A percentile compares a stretch with the other conserved stretches of the same genome.
phyloP scores from a whole-genome alignment of 2,113 vertebrate species.

The Galeopterus variegatus region DNA sequence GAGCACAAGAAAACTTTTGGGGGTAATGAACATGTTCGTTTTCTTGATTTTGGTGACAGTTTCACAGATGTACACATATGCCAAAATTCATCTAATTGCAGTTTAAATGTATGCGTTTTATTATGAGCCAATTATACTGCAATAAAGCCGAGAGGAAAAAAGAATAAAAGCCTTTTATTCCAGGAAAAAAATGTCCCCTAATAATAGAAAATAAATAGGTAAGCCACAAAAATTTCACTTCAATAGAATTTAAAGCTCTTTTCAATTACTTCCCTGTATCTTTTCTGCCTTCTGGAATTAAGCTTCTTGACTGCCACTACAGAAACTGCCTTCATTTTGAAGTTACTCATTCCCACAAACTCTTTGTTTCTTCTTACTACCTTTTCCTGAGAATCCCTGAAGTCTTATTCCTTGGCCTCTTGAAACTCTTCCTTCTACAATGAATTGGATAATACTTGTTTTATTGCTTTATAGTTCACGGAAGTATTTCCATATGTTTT shows the following conservation, averaged over 20 bases:
- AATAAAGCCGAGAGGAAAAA: background rate
- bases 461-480: conserved; percentile 11
- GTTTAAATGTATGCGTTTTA: background rate
- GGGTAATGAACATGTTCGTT: background rate
- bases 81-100: conserved; percentile 11
- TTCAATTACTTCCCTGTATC: background rate
- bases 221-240: conserved; percentile 13
- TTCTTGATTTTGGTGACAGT: conserved; percentile 5
- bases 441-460: background rate
- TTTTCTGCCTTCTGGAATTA: conserved; percentile 59
- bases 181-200: background rate
- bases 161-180: background rate
- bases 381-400: background rate
- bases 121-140: conserved; percentile 12
- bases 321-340: conserved; percentile 36
- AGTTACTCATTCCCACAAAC: conserved; percentile 40
- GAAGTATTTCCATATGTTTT: conserved; percentile 45
- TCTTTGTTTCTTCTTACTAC: conserved; percentile 25
- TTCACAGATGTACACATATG: background rate
- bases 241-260: conserved; percentile 44
- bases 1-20: background rate
- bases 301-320: conserved; percentile 13
- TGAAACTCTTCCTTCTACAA: conserved; percentile 28
- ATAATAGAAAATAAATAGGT: conserved; percentile 42
- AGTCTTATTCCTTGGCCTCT: background rate